These are phyloP conservation scores for Ceratina japonica DNA, from an alignment of 1,140 invertebrate species.

Conservation along the genomic window DNA sequence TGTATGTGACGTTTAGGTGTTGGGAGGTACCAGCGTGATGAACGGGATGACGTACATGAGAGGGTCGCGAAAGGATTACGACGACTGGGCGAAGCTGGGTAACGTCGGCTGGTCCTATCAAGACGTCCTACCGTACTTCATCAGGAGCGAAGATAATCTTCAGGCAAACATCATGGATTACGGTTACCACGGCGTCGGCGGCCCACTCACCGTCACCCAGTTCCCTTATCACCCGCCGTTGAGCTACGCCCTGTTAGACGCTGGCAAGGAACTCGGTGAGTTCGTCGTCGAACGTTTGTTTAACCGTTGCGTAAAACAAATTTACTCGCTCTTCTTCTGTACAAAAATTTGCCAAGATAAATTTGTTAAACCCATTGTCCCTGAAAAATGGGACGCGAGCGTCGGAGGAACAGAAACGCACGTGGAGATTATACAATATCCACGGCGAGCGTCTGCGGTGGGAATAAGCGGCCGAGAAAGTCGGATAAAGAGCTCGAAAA, in stretches of 20 bases:
- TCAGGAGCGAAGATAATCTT: constrained; percentile 91
- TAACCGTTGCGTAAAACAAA: too few relatives aligned
- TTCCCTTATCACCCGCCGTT: constrained; percentile 93
- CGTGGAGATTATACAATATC: too few relatives aligned
- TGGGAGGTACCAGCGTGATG: constrained; percentile 95
- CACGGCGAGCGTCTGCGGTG: too few relatives aligned
- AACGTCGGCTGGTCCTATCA: constrained; percentile 94
- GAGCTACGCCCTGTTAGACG: constrained; percentile 90
- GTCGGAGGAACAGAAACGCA: too few relatives aligned
- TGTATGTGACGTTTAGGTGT: constrained; percentile 80
- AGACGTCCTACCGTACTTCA: constrained; percentile 92
- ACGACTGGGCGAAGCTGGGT: constrained; percentile 92
- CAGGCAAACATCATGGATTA: constrained; percentile 87
- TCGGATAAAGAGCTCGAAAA: background rate
- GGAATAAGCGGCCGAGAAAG: constrained; percentile 7
- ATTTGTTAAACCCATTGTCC: too few relatives aligned
- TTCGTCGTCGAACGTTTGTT: constrained; percentile 4
- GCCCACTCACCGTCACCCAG: constrained; percentile 88
- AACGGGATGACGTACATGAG: constrained; percentile 99
- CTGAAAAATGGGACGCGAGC: background rate
- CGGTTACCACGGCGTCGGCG: constrained; percentile 88
- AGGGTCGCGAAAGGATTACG: constrained; percentile 93
- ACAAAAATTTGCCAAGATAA: too few relatives aligned
- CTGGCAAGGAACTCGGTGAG: constrained; percentile 87
- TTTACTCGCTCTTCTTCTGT: too few relatives aligned